Evolutionary conservation across 2,797 vertebrate species (phyloP).

Genomic region (Heterohyrax brucei): DNA sequence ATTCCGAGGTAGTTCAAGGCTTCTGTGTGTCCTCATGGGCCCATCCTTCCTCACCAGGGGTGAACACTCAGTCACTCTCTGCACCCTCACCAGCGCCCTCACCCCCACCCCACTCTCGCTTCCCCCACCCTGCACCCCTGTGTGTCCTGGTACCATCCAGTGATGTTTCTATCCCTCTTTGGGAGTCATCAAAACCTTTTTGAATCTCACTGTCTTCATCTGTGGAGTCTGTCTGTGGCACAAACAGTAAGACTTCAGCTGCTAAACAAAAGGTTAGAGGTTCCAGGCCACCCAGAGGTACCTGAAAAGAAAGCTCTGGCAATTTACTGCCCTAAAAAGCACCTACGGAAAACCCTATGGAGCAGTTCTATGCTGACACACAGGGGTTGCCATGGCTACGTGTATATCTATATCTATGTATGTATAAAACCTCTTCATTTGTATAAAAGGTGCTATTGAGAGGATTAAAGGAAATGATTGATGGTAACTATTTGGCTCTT

Average conservation of each 20-base stretch:
- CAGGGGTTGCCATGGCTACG: neutral
- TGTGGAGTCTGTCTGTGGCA: neutral
- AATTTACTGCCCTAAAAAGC: neutral
- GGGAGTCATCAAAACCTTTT: neutral
- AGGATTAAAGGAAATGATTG: conserved; percentile 59
- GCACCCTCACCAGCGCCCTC: too few species aligned
- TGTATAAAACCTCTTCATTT: too few species aligned
- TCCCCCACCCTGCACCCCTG: too few species aligned
- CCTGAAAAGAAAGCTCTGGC: neutral
- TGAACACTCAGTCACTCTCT: neutral
- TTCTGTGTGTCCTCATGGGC: neutral
- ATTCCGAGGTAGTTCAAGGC: neutral
- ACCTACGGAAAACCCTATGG: neutral
- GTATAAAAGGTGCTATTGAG: neutral
- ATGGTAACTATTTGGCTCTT: conserved; percentile 43
- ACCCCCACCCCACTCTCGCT: too few species aligned
- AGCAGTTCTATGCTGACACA: too few species aligned
- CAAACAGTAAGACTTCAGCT: neutral
- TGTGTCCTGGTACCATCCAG: neutral
- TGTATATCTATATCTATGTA: too few species aligned
- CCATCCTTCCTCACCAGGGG: neutral
- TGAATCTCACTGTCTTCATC: conserved; percentile 49
- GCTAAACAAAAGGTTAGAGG: neutral
- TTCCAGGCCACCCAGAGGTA: neutral
- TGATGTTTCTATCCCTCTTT: neutral